These are phyloP conservation scores for Cebidichthys violaceus DNA, from an alignment of 2,113 vertebrate genomes.

Conservation along the genomic window DNA sequence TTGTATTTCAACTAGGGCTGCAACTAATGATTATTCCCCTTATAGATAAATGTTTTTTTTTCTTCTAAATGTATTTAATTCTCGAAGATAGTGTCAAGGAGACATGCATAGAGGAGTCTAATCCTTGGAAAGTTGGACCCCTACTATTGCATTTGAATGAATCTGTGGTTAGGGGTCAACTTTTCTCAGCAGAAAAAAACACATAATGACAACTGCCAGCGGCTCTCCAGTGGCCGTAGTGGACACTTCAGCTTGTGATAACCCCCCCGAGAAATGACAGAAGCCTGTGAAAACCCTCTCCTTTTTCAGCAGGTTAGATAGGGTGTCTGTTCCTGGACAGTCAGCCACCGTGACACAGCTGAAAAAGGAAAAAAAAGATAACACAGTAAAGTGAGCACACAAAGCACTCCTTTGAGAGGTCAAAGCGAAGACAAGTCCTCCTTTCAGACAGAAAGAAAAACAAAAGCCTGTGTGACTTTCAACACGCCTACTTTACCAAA, in stretches of 20 bases:
- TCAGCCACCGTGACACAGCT: conserved; percentile 64
- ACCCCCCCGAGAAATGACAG: conserved; percentile 53
- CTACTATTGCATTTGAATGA: conserved; percentile 19
- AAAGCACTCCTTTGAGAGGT: conserved; percentile 72
- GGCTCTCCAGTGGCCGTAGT: conserved; percentile 20
- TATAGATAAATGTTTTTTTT: background rate
- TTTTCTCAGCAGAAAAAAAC: conserved; percentile 24
- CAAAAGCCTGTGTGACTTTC: conserved; percentile 72
- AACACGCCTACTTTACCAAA: conserved; percentile 62
- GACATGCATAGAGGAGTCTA: background rate
- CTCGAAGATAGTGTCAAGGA: background rate
- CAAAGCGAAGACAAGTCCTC: conserved; percentile 66
- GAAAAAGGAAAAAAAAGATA: conserved; percentile 41
- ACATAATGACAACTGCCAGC: conserved; percentile 66
- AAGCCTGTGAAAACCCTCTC: conserved; percentile 65
- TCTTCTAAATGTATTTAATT: background rate
- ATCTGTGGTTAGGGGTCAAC: background rate
- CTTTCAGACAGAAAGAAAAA: conserved; percentile 70
- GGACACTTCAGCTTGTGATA: conserved; percentile 59
- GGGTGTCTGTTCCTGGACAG: conserved; percentile 66
- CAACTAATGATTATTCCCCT: conserved; percentile 3
- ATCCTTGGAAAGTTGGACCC: conserved; percentile 1
- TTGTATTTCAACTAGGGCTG: background rate
- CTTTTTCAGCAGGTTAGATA: conserved; percentile 61
- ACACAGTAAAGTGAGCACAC: conserved; percentile 62